A percentile compares a stretch with the other conserved stretches of the same genome.
phyloP scores from a whole-genome alignment of 2,113 vertebrate species.

The Eudorcas thomsonii region DNA sequence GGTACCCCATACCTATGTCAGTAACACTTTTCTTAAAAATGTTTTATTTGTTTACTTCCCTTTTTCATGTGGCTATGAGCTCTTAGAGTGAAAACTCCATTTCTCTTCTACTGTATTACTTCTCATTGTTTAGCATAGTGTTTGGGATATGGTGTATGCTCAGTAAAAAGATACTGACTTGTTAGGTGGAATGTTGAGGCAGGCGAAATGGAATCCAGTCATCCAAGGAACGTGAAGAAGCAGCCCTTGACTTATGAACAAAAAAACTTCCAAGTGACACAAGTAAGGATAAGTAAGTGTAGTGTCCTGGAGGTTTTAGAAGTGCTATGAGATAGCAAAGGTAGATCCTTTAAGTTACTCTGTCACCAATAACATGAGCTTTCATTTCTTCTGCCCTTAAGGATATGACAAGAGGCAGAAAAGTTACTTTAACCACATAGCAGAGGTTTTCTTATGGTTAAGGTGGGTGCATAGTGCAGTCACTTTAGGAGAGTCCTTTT shows the following conservation, averaged over 20 bases:
- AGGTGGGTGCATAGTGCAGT: accelerated
- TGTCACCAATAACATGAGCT: not conserved
- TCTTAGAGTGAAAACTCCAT: not conserved
- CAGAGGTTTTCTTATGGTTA: not conserved
- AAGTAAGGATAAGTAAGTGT: not conserved
- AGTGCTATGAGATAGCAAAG: not conserved
- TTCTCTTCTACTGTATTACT: not conserved
- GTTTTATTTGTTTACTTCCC: not conserved
- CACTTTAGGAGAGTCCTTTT: not conserved
- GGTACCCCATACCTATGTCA: not conserved
- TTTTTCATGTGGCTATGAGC: not conserved
- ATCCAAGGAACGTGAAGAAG: not conserved
- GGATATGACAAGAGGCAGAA: not conserved
- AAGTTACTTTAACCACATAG: not conserved
- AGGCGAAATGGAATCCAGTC: not conserved
- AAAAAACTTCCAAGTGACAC: not conserved
- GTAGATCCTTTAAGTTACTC: not conserved
- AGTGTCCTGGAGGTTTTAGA: not conserved
- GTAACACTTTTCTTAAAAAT: not conserved
- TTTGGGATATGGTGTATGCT: not conserved
- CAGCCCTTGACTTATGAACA: not conserved
- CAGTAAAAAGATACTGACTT: not conserved
- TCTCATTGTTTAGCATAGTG: not conserved
- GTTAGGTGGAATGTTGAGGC: not conserved
- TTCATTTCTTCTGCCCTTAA: not conserved